Percentiles rank a stretch among this genome's conserved stretches.
These are phyloP conservation scores for Melanostigma gelatinosum DNA, from an alignment of 2,113 vertebrate species.

Conservation along the genomic window DNA sequence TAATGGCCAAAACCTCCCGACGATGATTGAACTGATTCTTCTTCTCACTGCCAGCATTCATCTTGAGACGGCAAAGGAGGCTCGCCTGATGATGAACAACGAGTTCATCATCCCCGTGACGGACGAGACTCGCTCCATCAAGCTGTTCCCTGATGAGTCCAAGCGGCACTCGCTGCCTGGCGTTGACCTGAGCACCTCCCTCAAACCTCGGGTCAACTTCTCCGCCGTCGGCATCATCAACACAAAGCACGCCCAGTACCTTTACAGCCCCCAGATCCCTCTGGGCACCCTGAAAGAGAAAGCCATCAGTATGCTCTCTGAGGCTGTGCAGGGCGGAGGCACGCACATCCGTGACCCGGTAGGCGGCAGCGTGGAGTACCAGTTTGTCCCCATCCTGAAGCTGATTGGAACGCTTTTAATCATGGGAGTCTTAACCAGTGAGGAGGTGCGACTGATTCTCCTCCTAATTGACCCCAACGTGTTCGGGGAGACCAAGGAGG, in stretches of 20 bases:
- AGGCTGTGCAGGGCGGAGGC: conserved; percentile 93
- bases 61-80: conserved; percentile 92
- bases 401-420: conserved; percentile 91
- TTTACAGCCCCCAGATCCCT: conserved; percentile 92
- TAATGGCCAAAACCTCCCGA: background rate
- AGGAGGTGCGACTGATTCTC: conserved; percentile 91
- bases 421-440: conserved; percentile 92
- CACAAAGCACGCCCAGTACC: conserved; percentile 84
- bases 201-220: conserved; percentile 90
- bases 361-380: conserved; percentile 92
- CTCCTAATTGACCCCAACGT: conserved; percentile 93
- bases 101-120: conserved; percentile 98
- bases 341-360: conserved; percentile 94
- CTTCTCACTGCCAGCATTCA: conserved; percentile 85
- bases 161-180: conserved; percentile 93
- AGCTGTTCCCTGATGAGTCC: conserved; percentile 89
- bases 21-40: conserved; percentile 15
- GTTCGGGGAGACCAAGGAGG: conserved; percentile 88
- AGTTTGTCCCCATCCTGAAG: conserved; percentile 96
- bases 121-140: conserved; percentile 90
- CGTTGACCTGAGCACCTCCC: conserved; percentile 90
- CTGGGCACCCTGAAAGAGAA: conserved; percentile 90
- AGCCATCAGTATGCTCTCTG: conserved; percentile 94
- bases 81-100: conserved; percentile 97
- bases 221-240: conserved; percentile 87